A percentile compares a stretch with the other conserved stretches of the same genome.
Evolutionary conservation across 2,888 invertebrate species (phyloP).

Genomic region (Caenorhabditis sp.): DNA sequence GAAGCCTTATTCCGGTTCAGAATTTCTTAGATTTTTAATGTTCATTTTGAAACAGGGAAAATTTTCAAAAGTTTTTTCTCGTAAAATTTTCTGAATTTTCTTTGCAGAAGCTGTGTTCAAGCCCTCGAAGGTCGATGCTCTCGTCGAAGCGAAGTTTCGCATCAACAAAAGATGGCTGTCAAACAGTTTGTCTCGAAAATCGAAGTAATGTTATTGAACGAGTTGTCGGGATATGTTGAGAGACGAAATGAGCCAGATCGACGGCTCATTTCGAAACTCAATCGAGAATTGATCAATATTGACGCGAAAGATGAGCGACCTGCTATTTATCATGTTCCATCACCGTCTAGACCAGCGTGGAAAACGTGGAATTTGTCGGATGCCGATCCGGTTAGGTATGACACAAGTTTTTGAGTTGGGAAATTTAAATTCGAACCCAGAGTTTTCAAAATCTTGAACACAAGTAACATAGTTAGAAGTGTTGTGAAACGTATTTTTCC

Average conservation of each 20-base stretch:
- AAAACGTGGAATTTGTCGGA: slow-evolving; percentile 57
- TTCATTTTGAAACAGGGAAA: too few species aligned
- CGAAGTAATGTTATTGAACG: slow-evolving; percentile 55
- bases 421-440: too few species aligned
- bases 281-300: slow-evolving; percentile 45
- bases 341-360: slow-evolving; percentile 56
- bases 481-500: too few species aligned
- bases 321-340: slow-evolving; percentile 55
- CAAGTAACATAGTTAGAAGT: too few species aligned
- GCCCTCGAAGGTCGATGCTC: slow-evolving; percentile 57
- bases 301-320: slow-evolving; percentile 49
- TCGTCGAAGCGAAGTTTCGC: slow-evolving; percentile 49
- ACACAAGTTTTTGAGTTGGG: too few species aligned
- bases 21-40: too few species aligned
- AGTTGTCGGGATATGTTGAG: slow-evolving; percentile 50
- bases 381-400: slow-evolving; percentile 45
- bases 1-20: too few species aligned
- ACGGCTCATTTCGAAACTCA: slow-evolving; percentile 45
- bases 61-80: too few species aligned
- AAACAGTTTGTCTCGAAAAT: slow-evolving; percentile 58
- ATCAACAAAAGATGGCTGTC: slow-evolving; percentile 56
- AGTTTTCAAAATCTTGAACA: too few species aligned
- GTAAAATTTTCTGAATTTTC: too few species aligned
- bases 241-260: slow-evolving; percentile 55
- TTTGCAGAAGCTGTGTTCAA: slow-evolving; percentile 46